Conservation (phyloP, 2,888 invertebrate species). For the Plemyria rubiginata region DNA sequence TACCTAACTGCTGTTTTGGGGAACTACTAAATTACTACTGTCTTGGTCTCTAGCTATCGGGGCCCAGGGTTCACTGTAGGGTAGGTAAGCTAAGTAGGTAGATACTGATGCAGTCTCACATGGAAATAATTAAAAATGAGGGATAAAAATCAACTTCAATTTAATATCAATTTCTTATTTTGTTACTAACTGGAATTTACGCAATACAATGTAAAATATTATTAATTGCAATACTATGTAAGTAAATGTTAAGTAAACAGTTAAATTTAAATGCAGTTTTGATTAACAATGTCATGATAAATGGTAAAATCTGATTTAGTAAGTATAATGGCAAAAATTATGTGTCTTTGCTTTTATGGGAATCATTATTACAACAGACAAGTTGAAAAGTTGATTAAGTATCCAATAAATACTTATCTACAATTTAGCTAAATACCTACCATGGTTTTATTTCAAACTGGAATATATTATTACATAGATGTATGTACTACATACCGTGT, state of each 20-base stretch:
- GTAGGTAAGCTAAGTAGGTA: neutral
- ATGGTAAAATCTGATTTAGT: conserved; percentile 66
- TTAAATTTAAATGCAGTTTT: conserved; percentile 81
- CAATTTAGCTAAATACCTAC: conserved; percentile 47
- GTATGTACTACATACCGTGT: conserved; percentile 53
- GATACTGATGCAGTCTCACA: neutral
- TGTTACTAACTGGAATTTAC: conserved; percentile 79
- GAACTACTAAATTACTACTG: too few species aligned
- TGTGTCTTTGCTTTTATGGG: conserved; percentile 37
- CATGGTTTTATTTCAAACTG: conserved; percentile 53
- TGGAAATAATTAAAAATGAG: neutral
- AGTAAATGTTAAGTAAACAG: conserved; percentile 78
- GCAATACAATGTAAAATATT: conserved; percentile 82
- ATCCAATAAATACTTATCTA: conserved; percentile 1
- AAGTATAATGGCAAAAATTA: conserved; percentile 25
- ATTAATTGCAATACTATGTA: conserved; percentile 59
- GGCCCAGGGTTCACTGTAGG: too few species aligned
- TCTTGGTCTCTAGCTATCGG: too few species aligned
- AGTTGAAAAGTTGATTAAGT: neutral
- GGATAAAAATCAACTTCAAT: conserved; percentile 81
- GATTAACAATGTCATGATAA: conserved; percentile 79
- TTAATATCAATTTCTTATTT: conserved; percentile 78
- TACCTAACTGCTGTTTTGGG: too few species aligned
- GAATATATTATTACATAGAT: conserved; percentile 52
- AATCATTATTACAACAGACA: conserved; percentile 22